A percentile compares a stretch with the other conserved stretches of the same genome.
phyloP scores from a whole-genome alignment of 2,888 invertebrate species.

The Leptinotarsa juncta region DNA sequence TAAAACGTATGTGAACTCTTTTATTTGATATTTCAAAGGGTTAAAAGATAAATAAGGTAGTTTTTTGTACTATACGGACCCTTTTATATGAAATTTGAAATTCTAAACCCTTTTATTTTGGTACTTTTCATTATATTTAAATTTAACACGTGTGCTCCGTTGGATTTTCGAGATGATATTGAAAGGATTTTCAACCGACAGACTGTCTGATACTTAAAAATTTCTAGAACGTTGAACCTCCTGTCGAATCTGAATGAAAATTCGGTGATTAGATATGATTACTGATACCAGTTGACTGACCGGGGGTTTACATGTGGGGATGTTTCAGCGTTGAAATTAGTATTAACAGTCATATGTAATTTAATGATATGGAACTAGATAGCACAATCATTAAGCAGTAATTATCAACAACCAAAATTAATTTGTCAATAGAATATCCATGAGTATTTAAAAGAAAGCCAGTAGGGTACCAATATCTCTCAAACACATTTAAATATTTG shows the following conservation, averaged over 20 bases:
- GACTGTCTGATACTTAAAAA: slow-evolving; percentile 19
- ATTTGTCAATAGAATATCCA: too few species aligned
- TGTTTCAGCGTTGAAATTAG: not conserved
- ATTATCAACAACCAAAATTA: too few species aligned
- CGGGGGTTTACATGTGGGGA: not conserved
- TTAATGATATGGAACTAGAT: not conserved
- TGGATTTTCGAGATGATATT: slow-evolving; percentile 34
- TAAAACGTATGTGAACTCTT: slow-evolving; percentile 50
- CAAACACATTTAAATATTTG: too few species aligned
- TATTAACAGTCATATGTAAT: too few species aligned
- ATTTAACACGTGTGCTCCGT: slow-evolving; percentile 54
- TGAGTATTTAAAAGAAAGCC: too few species aligned
- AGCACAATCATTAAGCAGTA: not conserved
- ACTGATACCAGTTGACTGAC: not conserved
- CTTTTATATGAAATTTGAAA: slow-evolving; percentile 54
- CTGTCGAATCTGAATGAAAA: slow-evolving; percentile 2
- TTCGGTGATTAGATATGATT: slow-evolving; percentile 8
- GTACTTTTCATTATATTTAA: slow-evolving; percentile 58
- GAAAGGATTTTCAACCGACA: slow-evolving; percentile 37
- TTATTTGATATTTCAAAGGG: slow-evolving; percentile 54
- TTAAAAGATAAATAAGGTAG: slow-evolving; percentile 57
- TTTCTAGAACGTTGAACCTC: slow-evolving; percentile 26
- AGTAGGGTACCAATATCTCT: too few species aligned
- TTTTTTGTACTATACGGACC: slow-evolving; percentile 51
- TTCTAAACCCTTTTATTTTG: slow-evolving; percentile 62